Percentiles rank a stretch among this genome's conserved stretches.
Conservation (phyloP, 1,140 invertebrate species). For the Nasonia vitripennis region DNA sequence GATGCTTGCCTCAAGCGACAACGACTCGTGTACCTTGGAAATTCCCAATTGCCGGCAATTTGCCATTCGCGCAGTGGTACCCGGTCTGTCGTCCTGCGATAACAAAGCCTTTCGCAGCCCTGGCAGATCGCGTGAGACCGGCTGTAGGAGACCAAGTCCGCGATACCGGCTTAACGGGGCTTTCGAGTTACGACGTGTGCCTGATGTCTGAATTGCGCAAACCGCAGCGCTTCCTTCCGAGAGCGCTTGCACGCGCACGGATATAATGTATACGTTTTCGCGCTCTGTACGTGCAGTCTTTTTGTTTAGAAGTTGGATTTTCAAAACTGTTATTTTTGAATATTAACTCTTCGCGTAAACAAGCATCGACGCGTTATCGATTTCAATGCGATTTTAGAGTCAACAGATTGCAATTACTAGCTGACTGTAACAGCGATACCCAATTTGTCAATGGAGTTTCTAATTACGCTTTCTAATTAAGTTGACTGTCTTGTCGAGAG, state of each 20-base stretch:
- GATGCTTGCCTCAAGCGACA: background rate
- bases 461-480: no score
- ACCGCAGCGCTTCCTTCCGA: background rate
- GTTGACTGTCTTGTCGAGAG: no score
- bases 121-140: background rate
- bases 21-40: no score
- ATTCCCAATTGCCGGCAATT: background rate
- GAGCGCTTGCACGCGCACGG: background rate
- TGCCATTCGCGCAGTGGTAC: background rate
- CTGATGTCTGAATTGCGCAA: constrained; percentile 18
- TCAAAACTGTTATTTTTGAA: no score
- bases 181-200: background rate
- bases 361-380: no score
- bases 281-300: no score
- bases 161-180: constrained; percentile 11
- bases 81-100: constrained; percentile 55
- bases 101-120: constrained; percentile 49
- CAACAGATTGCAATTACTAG: no score
- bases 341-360: no score
- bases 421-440: no score
- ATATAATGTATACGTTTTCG: background rate
- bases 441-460: no score
- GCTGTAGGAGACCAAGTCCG: background rate
- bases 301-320: no score
- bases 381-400: no score